Evolutionary conservation across 2,888 invertebrate genomes (phyloP).

Genomic region (Lutraria lutraria): DNA sequence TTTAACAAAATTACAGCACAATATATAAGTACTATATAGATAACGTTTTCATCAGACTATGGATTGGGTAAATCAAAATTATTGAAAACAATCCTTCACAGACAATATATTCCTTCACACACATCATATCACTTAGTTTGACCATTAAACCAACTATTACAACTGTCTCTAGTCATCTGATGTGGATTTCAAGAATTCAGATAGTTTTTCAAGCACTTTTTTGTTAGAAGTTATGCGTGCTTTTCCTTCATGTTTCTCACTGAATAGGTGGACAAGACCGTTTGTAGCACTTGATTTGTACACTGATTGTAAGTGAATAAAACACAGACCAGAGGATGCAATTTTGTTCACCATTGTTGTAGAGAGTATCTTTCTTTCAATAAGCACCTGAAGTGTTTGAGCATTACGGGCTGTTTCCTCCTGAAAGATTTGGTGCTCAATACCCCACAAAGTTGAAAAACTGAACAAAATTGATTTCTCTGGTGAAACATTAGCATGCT

Average conservation of each 20-base stretch:
- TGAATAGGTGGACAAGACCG: constrained; percentile 8
- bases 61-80: not conserved
- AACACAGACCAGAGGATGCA: constrained; percentile 28
- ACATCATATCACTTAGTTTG: not conserved
- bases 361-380: constrained; percentile 25
- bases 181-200: not conserved
- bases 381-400: constrained; percentile 20
- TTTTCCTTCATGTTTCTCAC: constrained; percentile 29
- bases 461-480: constrained; percentile 14
- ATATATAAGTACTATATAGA: not conserved
- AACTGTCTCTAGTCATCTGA: not conserved
- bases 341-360: constrained; percentile 34
- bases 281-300: not conserved
- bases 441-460: constrained; percentile 25
- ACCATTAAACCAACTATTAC: not conserved
- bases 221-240: constrained; percentile 35
- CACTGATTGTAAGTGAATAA: constrained; percentile 6
- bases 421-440: constrained; percentile 11
- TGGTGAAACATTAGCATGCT: not conserved
- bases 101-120: not conserved
- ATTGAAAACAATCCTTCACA: not conserved
- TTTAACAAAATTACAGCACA: not conserved
- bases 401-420: not conserved
- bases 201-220: constrained; percentile 20
- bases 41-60: not conserved